These are phyloP conservation scores for Montipora capricornis DNA, from an alignment of 64 coral and sea anemone genomes.

Conservation along the genomic window DNA sequence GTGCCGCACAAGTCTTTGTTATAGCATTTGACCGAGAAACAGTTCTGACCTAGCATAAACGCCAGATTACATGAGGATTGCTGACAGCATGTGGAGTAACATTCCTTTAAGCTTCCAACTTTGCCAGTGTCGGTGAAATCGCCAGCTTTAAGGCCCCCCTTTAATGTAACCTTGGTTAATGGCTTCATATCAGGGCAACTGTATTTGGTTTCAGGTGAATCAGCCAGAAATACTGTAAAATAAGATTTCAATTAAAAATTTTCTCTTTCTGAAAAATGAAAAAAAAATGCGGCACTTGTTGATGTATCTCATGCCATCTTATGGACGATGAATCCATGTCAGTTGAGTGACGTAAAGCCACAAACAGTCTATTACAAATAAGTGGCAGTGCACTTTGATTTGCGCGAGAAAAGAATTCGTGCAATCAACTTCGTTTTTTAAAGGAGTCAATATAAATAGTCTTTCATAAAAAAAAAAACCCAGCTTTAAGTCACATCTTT, in stretches of 20 bases:
- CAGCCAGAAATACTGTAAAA: conserved; percentile 65
- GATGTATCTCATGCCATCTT: too few relatives aligned
- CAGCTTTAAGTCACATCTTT: too few relatives aligned
- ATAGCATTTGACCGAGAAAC: conserved; percentile 97
- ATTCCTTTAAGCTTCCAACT: conserved; percentile 89
- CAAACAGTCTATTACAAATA: too few relatives aligned
- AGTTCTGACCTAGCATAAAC: conserved; percentile 99
- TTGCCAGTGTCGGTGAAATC: conserved; percentile 98
- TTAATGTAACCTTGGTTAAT: conserved; percentile 91
- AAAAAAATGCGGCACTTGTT: too few relatives aligned
- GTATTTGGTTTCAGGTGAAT: conserved; percentile 63
- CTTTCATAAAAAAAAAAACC: too few relatives aligned
- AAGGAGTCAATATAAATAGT: too few relatives aligned
- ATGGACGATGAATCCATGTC: too few relatives aligned
- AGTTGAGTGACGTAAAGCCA: too few relatives aligned
- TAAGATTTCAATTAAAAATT: background rate
- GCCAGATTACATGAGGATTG: conserved; percentile 88
- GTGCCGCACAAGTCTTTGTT: conserved; percentile 88
- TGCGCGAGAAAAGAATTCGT: too few relatives aligned
- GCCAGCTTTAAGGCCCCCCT: conserved; percentile 94
- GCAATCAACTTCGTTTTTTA: too few relatives aligned
- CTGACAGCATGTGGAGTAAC: conserved; percentile 93
- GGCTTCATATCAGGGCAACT: conserved; percentile 81
- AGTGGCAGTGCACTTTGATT: too few relatives aligned
- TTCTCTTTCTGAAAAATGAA: too few relatives aligned